phyloP scores from a whole-genome alignment of 1,140 invertebrate species.

The Cheumatopsyche charites region DNA sequence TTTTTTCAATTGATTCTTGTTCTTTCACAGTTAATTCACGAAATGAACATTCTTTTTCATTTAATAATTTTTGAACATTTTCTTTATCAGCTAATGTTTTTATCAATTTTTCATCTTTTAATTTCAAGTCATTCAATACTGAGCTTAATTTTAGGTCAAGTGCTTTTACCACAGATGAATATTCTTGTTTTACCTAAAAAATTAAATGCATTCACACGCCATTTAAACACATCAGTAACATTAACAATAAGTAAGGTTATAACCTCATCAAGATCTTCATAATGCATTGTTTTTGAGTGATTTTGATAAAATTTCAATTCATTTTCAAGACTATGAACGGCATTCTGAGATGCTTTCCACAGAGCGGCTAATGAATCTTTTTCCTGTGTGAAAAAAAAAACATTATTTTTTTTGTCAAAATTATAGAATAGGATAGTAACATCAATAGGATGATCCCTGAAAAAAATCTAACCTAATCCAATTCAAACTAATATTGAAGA shows the following conservation, averaged over 20 bases:
- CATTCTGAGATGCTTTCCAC: slow-evolving; percentile 66
- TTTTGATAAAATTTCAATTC: slow-evolving; percentile 61
- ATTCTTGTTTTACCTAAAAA: slow-evolving; percentile 53
- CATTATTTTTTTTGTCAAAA: not conserved
- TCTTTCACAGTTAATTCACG: slow-evolving; percentile 49
- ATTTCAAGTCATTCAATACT: slow-evolving; percentile 54
- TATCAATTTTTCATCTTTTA: slow-evolving; percentile 53
- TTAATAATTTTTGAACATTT: slow-evolving; percentile 47
- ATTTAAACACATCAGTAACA: not conserved
- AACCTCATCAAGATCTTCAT: slow-evolving; percentile 53
- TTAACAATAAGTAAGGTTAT: too few relatives aligned
- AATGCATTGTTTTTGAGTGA: slow-evolving; percentile 49
- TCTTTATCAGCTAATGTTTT: slow-evolving; percentile 51
- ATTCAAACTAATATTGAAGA: not conserved
- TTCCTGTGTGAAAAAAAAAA: slow-evolving; percentile 54
- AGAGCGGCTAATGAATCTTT: slow-evolving; percentile 65
- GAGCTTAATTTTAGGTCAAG: slow-evolving; percentile 54
- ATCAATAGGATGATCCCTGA: not conserved
- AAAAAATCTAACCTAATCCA: not conserved
- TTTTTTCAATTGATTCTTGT: slow-evolving; percentile 49
- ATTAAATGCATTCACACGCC: slow-evolving; percentile 4
- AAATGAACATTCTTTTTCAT: slow-evolving; percentile 51
- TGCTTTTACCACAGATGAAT: slow-evolving; percentile 56
- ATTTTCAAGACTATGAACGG: slow-evolving; percentile 62
- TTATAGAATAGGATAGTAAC: not conserved